These are phyloP conservation scores for Empidonax alnorum DNA, from an alignment of 2,113 vertebrate species.

Conservation along the genomic window DNA sequence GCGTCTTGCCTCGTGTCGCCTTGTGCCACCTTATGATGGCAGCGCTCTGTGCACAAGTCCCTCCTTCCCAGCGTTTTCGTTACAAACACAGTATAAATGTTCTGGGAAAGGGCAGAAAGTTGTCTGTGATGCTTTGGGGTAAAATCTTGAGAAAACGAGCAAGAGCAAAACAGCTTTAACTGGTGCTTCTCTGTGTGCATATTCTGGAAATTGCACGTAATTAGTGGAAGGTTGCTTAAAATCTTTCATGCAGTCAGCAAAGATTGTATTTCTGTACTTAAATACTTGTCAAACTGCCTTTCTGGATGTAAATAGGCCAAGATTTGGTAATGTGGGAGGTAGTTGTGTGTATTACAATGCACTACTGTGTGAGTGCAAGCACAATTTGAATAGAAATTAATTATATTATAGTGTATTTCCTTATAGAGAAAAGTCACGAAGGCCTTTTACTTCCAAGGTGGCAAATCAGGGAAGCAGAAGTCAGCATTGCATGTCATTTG, in stretches of 20 bases:
- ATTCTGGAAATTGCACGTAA: rapidly evolving
- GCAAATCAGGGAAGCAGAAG: neutral
- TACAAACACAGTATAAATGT: rapidly evolving
- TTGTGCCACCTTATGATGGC: neutral
- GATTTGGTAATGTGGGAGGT: too few relatives aligned
- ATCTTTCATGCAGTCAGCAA: rapidly evolving
- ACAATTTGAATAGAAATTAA: neutral
- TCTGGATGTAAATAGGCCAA: neutral
- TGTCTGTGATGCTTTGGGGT: neutral
- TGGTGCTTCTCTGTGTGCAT: rapidly evolving
- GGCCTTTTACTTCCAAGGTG: neutral
- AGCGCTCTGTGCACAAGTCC: neutral
- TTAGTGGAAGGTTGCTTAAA: neutral
- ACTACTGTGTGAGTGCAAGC: neutral
- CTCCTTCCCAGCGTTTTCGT: rapidly evolving
- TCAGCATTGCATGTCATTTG: rapidly evolving
- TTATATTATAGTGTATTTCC: neutral
- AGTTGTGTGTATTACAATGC: rapidly evolving
- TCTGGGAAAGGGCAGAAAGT: neutral
- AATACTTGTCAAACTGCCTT: neutral
- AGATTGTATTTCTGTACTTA: neutral
- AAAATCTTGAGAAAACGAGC: rapidly evolving
- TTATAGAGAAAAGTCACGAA: neutral
- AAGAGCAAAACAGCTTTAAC: neutral
- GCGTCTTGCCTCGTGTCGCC: neutral